A percentile compares a stretch with the other conserved stretches of the same genome.
These are phyloP conservation scores for Aspidiotus destructor DNA, from an alignment of 2,888 invertebrate genomes.

Conservation along the genomic window DNA sequence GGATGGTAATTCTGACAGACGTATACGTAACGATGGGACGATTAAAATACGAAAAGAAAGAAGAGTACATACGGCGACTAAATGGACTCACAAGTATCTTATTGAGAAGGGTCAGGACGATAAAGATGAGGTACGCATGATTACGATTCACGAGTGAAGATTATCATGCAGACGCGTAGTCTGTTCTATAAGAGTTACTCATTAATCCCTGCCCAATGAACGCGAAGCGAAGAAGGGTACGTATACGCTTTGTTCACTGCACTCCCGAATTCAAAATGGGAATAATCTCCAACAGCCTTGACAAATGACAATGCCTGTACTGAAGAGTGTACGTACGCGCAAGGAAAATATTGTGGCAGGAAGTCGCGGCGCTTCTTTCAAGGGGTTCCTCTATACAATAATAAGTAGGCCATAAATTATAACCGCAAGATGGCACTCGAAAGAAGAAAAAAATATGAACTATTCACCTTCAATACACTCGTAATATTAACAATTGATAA, in stretches of 20 bases:
- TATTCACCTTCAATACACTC: no score
- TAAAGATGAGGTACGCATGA: constrained; percentile 18
- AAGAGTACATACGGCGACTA: background rate
- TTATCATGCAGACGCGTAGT: constrained; percentile 5
- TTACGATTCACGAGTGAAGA: constrained; percentile 26
- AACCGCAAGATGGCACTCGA: constrained; percentile 24
- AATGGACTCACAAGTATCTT: background rate
- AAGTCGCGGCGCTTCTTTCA: constrained; percentile 15
- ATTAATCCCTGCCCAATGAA: constrained; percentile 8
- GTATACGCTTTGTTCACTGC: background rate
- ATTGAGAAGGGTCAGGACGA: constrained; percentile 27
- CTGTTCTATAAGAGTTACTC: no score
- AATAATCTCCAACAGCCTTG: constrained; percentile 18
- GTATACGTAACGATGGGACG: no score
- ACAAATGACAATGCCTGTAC: constrained; percentile 21
- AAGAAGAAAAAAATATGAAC: background rate
- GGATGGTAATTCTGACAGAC: no score
- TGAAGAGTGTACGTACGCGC: constrained; percentile 12
- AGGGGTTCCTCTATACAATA: constrained; percentile 19
- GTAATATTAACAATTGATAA: no score
- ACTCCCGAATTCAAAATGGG: constrained; percentile 24
- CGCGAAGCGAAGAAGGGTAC: no score
- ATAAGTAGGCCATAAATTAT: constrained; percentile 20
- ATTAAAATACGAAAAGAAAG: no score
- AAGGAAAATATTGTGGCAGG: constrained; percentile 29